Base-by-base conservation (phyloP, 2,888 invertebrate species). In the Pristionchus exspectatus region DNA sequence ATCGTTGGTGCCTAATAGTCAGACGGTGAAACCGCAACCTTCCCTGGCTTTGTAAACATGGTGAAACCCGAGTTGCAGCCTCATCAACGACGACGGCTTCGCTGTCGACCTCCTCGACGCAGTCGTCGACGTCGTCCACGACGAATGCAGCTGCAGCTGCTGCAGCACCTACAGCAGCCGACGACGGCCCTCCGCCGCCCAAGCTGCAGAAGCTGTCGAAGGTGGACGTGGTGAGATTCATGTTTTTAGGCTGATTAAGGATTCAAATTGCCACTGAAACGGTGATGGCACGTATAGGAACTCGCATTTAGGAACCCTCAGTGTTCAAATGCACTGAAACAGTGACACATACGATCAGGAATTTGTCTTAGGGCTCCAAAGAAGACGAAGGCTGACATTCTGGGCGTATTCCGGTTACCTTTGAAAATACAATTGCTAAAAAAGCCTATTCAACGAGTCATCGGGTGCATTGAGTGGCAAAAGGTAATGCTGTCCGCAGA, bases 401-500 rank as follows among this genome's bases (percentile, higher is more conserved):
- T n/a, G n/a, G n/a, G n/a, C n/a, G n/a, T n/a, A n/a, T n/a, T n/a
- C n/a, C n/a, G n/a, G n/a, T n/a, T n/a, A n/a, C n/a, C n/a, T n/a
- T n/a, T n/a, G n/a, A n/a, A n/a, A n/a, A n/a, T n/a, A n/a, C n/a
- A n/a, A n/a, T 38, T 38, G 38, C 38, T n/a, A 50, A 50, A 50
- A 50, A 50, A 50, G 12, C 10, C 44, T 50, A 50, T 50, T 50
- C 44, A 50, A 50, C 12, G 44, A 50, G 9, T 50, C 12, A 7
- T 50, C 44, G 0, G 44, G 4, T 12, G 12, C 44, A 1, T 50
- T 9, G 9, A 50, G 44, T 12, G 44, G 84, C 88, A 91, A 88
- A 86, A 84, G 44, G 18, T 77, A 9, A 56, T 90, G 90, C 90
- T 90, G 89, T 92, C 91, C 91, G 92, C 92, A 92, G 92, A 91